A percentile compares a stretch with the other conserved stretches of the same genome.
phyloP scores from a whole-genome alignment of 2,113 vertebrate species.

The Porphyrio hochstetteri region DNA sequence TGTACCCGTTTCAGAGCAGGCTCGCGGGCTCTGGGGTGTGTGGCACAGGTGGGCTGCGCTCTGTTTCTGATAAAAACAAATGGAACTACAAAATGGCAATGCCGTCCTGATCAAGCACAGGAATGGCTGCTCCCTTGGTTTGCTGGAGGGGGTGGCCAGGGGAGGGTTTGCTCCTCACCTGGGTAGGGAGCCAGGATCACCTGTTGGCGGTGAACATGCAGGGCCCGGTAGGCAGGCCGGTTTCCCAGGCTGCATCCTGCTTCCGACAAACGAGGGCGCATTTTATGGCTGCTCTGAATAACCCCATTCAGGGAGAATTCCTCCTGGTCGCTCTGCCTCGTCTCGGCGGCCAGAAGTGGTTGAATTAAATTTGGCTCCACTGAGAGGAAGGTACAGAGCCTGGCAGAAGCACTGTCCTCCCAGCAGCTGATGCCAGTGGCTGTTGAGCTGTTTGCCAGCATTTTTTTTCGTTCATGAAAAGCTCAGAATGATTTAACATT shows the following conservation, averaged over 20 bases:
- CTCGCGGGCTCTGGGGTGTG: background rate
- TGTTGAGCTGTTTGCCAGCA: background rate
- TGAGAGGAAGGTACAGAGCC: background rate
- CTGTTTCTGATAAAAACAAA: background rate
- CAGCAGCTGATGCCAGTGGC: background rate
- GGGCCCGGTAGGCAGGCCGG: background rate
- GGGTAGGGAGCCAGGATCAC: background rate
- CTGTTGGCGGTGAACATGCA: background rate
- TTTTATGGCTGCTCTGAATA: background rate
- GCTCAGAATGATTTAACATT: background rate
- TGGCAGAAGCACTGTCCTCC: background rate
- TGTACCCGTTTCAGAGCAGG: rapidly evolving
- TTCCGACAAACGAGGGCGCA: background rate
- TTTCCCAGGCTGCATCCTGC: background rate
- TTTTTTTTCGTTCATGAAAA: background rate
- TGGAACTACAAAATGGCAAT: rapidly evolving
- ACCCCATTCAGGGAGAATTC: background rate
- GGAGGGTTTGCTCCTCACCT: background rate
- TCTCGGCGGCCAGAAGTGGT: background rate
- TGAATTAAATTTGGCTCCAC: background rate
- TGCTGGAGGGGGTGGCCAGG: background rate
- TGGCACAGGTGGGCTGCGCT: rapidly evolving
- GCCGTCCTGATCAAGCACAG: rapidly evolving
- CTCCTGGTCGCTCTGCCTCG: background rate
- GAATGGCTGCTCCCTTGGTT: background rate